A percentile compares a stretch with the other conserved stretches of the same genome.
Evolutionary conservation across 2,888 invertebrate genomes (phyloP).

Genomic region (Agonopterix subpropinquella): DNA sequence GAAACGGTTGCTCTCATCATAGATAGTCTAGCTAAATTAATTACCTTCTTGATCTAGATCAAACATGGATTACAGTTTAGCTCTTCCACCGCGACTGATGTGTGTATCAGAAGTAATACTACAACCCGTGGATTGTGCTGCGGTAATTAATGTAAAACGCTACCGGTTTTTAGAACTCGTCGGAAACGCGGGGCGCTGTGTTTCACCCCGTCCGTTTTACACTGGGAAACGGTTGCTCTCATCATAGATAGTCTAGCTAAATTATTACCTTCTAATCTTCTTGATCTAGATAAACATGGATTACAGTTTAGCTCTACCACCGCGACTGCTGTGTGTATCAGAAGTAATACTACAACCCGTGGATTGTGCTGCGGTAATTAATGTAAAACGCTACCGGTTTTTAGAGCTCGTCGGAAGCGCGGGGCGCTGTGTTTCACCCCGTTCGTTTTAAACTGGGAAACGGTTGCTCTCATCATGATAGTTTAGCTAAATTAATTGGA

Average conservation of each 20-base stretch:
- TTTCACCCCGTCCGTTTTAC: conserved; percentile 15
- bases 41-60: too few relatives aligned
- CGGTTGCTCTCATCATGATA: conserved; percentile 4
- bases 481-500: neutral
- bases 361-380: conserved; percentile 57
- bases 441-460: conserved; percentile 8
- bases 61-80: too few relatives aligned
- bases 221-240: conserved; percentile 1
- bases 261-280: too few relatives aligned
- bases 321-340: conserved; percentile 20
- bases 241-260: conserved; percentile 1
- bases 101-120: conserved; percentile 39
- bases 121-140: conserved; percentile 52
- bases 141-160: conserved; percentile 61
- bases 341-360: conserved; percentile 49
- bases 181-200: conserved; percentile 30
- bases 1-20: conserved; percentile 4
- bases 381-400: conserved; percentile 53
- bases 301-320: too few relatives aligned
- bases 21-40: neutral
- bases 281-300: too few relatives aligned
- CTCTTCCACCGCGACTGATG: conserved; percentile 3
- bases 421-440: conserved; percentile 20
- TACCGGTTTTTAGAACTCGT: conserved; percentile 42
- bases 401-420: conserved; percentile 39